Evolutionary conservation across 2,888 invertebrate genomes (phyloP), one percentile per base, ranked within the genome.

Genomic region (Leucophenga montana): DNA sequence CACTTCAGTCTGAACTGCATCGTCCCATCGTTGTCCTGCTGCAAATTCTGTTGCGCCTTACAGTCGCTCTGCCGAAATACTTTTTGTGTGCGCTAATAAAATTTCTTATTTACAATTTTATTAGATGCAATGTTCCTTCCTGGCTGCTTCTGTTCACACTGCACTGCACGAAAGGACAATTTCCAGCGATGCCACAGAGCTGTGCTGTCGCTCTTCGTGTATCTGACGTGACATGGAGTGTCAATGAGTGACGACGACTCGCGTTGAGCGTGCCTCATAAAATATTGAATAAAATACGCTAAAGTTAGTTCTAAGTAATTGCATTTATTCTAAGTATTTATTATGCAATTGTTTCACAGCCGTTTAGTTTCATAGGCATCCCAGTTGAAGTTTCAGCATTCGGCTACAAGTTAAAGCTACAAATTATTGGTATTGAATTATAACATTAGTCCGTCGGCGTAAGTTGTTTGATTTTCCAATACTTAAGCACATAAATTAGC

Each of bases 51-150:
- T 14, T 48, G 13, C 67, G 8, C 14, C 57, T 48, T 50, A 16
- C 31, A 66, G 74, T n/a, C 67, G 33, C 39, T 39, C 39, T 39
- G 39, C 39, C 39, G 39, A 39, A 39, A 39, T 39, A 5, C 39
- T 3, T 39, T 39, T 39, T 39, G 39, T 64, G 62, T 48, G 31
- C 62, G 62, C 39, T 46, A 81, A 85, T 85, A 85, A 85, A 85
- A 81, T 48, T 64, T 46, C 46, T 77, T 84, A 80, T 86, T 85
- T 86, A 85, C 85, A 85, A 86, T 85, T 85, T 86, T 86, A 85
- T 85, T 85, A 83, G 46, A 22, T 62, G 62, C 46, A 22, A 11
- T 14, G 20, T 22, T 56, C 56, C 20, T 27, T 27, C 39, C 39
- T 11, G 39, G 1, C 11, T 39, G 27, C 27, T 27, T 27, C 27